Base-by-base conservation (phyloP, 1,140 invertebrate species). In the Parasteatoda tepidariorum region DNA sequence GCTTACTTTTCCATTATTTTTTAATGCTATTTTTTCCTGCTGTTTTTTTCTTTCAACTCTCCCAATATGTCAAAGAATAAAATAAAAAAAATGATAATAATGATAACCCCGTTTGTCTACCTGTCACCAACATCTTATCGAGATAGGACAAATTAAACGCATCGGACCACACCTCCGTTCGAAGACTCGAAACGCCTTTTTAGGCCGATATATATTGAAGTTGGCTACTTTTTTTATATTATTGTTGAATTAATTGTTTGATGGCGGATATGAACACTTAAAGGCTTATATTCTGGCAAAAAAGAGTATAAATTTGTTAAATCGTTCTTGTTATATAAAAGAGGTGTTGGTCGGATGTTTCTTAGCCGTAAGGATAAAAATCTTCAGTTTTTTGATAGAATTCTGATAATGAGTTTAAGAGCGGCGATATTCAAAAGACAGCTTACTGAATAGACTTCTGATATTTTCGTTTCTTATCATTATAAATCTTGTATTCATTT, bases 81-180 rank as follows among this genome's bases (percentile, higher is more conserved):
- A 48, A 48, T 48, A 48, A 9, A 48, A 61, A 22, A 62, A 28
- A 59, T 15, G 31, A 62, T 70, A 70, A 70, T 68, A 61, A 30
- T 41, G 67, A 31, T 62, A 82, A 82, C 78, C 78, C 78, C 67
- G 78, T 82, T 82, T 82, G 78, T 82, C 78, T 82, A 66, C 78
- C 67, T 82, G 78, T 82, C 78, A 71, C 67, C 78, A 82, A 55
- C 38, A 70, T 82, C 78, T 82, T 82, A 82, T 82, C 78, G 57
- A 71, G 78, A 31, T 41, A n/a, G 54, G 78, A 71, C 78, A 82
- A 82, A 82, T 82, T 82, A 71, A 57, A 82, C 31, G 24, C 66
- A 34, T 30, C n/a, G 66, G 66, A 59, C 78, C 78, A 82, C 78
- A 82, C 78, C 78, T 70, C 57, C 66, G 31, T 9, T 48, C 18